phyloP scores from a whole-genome alignment of 2,113 vertebrate genomes.

The Seriola aureovittata region DNA sequence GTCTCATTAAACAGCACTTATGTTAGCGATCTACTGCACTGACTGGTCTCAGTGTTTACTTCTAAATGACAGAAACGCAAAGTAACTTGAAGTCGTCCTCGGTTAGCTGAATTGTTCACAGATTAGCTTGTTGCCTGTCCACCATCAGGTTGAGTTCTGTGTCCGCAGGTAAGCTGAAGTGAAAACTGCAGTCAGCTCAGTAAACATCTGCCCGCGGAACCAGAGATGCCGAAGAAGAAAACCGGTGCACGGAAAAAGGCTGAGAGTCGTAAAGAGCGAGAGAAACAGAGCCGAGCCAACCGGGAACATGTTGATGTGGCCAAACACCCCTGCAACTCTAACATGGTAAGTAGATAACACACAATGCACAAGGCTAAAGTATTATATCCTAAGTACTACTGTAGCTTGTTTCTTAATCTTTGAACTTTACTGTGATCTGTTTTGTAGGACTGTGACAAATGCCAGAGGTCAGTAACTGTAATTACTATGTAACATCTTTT shows the following conservation, averaged over 20 bases:
- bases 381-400: neutral
- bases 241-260: conserved; percentile 98
- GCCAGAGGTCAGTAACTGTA: conserved; percentile 89
- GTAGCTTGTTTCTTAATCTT: neutral
- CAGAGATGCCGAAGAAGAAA: conserved; percentile 97
- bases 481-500: neutral
- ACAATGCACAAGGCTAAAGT: neutral
- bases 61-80: neutral
- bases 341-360: conserved; percentile 82
- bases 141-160: neutral
- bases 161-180: conserved; percentile 5
- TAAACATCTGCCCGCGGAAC: neutral
- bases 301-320: conserved; percentile 91
- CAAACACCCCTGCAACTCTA: conserved; percentile 94
- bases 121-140: neutral
- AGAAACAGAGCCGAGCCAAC: conserved; percentile 93
- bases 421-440: conserved; percentile 34
- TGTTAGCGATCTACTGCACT: neutral
- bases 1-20: neutral
- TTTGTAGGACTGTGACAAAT: conserved; percentile 97
- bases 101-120: neutral
- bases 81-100: neutral
- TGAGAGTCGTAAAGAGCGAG: conserved; percentile 94
- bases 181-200: neutral
- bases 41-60: neutral